Conservation (phyloP, 2,113 vertebrate genomes). For the Archilochus colubris region DNA sequence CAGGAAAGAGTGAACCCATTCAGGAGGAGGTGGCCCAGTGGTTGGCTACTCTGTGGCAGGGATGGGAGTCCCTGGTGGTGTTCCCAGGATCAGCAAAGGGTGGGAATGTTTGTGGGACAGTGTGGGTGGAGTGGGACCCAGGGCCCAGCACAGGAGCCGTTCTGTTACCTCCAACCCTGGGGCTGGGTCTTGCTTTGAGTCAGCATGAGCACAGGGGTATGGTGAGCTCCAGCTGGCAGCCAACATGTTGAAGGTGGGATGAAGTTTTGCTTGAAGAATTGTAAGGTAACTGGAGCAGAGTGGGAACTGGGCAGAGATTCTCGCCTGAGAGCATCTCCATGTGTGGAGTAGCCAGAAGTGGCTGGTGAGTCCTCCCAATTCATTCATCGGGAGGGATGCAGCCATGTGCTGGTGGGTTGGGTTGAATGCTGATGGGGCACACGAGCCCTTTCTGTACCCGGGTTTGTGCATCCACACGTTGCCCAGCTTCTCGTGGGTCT, state of each 20-base stretch:
- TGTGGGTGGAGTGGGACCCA: accelerated
- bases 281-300: constrained; percentile 58
- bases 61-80: background rate
- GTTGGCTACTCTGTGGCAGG: background rate
- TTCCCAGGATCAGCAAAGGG: background rate
- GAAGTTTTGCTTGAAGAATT: background rate
- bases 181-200: background rate
- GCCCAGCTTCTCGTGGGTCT: background rate
- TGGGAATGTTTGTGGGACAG: background rate
- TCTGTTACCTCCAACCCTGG: background rate
- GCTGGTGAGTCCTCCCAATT: background rate
- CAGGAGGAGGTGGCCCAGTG: background rate
- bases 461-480: accelerated
- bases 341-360: background rate
- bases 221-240: constrained; percentile 61
- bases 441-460: background rate
- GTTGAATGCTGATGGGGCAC: accelerated
- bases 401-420: background rate
- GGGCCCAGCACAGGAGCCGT: background rate
- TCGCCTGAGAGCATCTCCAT: background rate
- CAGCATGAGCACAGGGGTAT: background rate
- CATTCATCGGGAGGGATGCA: background rate
- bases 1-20: background rate
- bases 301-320: constrained; percentile 31
- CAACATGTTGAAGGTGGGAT: constrained; percentile 56